phyloP scores from a whole-genome alignment of 2,888 invertebrate species.

The Sesamia inferens region DNA sequence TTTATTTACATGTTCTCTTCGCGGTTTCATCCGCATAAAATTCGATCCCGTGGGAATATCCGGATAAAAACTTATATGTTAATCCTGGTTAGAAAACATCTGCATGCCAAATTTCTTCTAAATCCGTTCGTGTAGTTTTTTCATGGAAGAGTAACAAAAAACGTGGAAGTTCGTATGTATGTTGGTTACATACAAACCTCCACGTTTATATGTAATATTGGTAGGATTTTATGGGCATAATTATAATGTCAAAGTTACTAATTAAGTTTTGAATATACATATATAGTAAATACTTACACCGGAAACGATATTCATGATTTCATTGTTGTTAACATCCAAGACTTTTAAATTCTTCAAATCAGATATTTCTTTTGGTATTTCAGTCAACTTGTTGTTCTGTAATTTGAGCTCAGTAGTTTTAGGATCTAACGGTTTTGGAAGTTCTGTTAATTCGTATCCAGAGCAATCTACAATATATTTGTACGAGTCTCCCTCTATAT shows the following conservation, averaged over 20 bases:
- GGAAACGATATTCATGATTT: conserved; percentile 78
- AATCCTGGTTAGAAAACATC: no score
- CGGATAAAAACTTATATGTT: no score
- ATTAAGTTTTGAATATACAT: neutral
- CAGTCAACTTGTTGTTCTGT: conserved; percentile 83
- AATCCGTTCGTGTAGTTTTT: no score
- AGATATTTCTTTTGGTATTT: conserved; percentile 82
- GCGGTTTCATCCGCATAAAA: no score
- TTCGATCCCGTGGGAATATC: no score
- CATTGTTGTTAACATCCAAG: conserved; percentile 80
- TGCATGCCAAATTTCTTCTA: no score
- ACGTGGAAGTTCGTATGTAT: no score
- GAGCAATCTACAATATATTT: conserved; percentile 86
- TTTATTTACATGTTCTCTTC: neutral
- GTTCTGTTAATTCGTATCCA: conserved; percentile 83
- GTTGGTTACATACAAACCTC: no score
- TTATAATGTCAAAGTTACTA: neutral
- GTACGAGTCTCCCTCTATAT: conserved; percentile 76
- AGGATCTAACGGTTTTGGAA: conserved; percentile 83
- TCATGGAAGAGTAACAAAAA: no score
- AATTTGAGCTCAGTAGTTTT: conserved; percentile 81
- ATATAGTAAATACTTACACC: conserved; percentile 78
- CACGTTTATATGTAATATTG: no score
- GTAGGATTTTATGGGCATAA: neutral
- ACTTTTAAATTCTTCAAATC: conserved; percentile 78